These are phyloP conservation scores for Phoeniculus purpureus DNA, from an alignment of 2,797 vertebrate species.

Conservation along the genomic window DNA sequence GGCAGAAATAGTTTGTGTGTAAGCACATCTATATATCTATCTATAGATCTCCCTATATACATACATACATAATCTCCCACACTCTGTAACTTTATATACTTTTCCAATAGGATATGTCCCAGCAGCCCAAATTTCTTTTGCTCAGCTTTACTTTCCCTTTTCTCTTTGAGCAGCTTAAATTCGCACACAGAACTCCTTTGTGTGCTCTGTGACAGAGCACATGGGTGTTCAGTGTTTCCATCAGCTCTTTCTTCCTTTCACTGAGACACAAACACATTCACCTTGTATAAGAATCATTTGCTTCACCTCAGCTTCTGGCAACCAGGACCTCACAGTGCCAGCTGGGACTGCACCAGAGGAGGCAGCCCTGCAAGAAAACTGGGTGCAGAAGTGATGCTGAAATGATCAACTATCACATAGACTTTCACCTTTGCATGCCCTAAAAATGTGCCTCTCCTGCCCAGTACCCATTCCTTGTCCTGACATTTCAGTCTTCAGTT, in stretches of 20 bases:
- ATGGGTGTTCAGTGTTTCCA: background rate
- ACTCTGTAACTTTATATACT: too few relatives aligned
- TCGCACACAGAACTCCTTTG: background rate
- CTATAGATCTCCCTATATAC: too few relatives aligned
- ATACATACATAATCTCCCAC: background rate
- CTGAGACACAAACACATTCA: background rate
- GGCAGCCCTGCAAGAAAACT: background rate
- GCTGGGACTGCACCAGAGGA: background rate
- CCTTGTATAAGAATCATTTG: background rate
- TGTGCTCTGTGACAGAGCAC: background rate
- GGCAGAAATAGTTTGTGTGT: background rate
- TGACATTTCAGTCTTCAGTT: background rate
- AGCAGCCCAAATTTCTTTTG: background rate
- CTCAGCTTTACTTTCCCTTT: background rate
- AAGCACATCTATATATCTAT: background rate
- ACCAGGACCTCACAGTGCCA: background rate
- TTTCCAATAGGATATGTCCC: background rate
- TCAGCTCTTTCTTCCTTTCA: background rate
- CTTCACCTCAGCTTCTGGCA: background rate
- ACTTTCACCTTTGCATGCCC: background rate
- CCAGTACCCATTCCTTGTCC: rapidly evolving
- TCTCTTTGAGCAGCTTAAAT: background rate
- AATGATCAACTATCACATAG: background rate
- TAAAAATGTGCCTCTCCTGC: background rate
- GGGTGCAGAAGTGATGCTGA: background rate